These are phyloP conservation scores for Neolamprologus hecqui DNA, from an alignment of 2,113 vertebrate species.

Conservation along the genomic window DNA sequence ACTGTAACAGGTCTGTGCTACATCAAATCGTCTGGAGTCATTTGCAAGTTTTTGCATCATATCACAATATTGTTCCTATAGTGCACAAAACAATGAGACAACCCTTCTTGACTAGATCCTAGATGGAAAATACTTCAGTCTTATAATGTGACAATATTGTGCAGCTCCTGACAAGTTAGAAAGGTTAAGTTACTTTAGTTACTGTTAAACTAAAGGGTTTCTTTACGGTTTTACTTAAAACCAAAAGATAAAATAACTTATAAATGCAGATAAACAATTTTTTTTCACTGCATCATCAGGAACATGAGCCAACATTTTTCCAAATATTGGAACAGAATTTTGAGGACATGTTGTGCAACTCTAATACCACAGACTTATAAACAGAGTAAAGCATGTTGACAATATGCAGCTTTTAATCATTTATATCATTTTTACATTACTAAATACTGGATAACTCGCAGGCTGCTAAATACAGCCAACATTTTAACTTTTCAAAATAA, in stretches of 20 bases:
- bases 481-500: not conserved
- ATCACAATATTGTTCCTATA: not conserved
- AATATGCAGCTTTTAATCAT: not conserved
- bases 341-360: not conserved
- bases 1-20: not conserved
- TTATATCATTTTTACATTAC: not conserved
- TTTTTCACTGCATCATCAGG: not conserved
- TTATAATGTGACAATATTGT: not conserved
- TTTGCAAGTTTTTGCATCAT: not conserved
- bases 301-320: not conserved
- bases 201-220: not conserved
- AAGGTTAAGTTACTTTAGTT: not conserved
- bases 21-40: not conserved
- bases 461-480: not conserved
- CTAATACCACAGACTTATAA: not conserved
- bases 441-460: not conserved
- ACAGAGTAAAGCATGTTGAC: not conserved
- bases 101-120: not conserved
- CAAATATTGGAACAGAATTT: not conserved
- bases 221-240: not conserved
- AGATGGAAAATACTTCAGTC: not conserved
- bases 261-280: not conserved
- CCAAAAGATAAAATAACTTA: not conserved
- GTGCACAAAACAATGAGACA: not conserved
- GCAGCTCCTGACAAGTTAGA: not conserved